Evolutionary conservation across 2,888 invertebrate species (phyloP).

Genomic region (Aplocera efformata): DNA sequence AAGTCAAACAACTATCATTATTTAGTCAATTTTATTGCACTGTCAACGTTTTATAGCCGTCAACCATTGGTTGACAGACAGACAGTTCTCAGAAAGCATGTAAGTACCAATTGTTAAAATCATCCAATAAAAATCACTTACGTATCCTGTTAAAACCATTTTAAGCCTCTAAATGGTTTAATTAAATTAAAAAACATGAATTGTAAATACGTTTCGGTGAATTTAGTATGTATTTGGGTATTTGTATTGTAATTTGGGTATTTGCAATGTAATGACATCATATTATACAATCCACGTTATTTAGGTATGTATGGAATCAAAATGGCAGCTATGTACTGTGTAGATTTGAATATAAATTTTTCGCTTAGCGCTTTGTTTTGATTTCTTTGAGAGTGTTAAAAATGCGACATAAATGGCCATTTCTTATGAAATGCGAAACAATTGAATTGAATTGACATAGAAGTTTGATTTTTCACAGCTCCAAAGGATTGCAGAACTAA

Average conservation of each 20-base stretch:
- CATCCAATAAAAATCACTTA: conserved; percentile 36
- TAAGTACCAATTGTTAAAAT: conserved; percentile 35
- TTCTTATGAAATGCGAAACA: too few relatives aligned
- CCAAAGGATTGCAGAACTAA: too few relatives aligned
- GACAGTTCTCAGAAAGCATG: conserved; percentile 17
- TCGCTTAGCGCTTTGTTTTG: too few relatives aligned
- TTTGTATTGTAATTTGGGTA: conserved; percentile 15
- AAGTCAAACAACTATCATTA: conserved; percentile 24
- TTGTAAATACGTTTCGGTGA: conserved; percentile 8
- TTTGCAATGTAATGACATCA: conserved; percentile 9
- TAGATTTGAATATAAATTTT: not conserved
- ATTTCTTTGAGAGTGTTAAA: too few relatives aligned
- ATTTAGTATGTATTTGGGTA: conserved; percentile 11
- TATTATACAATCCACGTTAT: too few relatives aligned
- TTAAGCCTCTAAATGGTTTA: conserved; percentile 50
- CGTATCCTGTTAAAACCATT: conserved; percentile 42
- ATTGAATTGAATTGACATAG: too few relatives aligned
- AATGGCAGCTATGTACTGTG: not conserved
- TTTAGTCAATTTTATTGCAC: conserved; percentile 37
- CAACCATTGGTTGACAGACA: conserved; percentile 31
- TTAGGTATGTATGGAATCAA: not conserved
- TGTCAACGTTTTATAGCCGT: conserved; percentile 44
- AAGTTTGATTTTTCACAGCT: too few relatives aligned
- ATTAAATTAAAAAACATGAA: conserved; percentile 31
- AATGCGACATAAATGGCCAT: too few relatives aligned